phyloP scores from a whole-genome alignment of 2,797 vertebrate genomes.

The Dryobates pubescens region DNA sequence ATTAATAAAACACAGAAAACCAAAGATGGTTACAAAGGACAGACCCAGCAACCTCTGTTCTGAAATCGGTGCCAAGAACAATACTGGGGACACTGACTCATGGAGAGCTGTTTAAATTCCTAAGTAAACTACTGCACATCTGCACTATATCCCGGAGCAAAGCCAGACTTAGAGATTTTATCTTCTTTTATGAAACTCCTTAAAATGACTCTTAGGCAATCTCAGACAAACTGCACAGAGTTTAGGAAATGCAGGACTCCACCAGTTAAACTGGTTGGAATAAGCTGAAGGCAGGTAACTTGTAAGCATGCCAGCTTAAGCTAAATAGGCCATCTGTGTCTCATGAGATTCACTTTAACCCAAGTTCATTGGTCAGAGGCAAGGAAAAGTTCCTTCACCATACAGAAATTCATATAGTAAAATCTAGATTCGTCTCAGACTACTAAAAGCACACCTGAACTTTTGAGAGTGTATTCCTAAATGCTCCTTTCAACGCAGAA shows the following conservation, averaged over 20 bases:
- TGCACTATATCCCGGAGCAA: constrained; percentile 13
- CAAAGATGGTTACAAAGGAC: neutral
- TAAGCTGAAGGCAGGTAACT: neutral
- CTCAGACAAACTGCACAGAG: neutral
- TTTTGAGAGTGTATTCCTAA: neutral
- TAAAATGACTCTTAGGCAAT: neutral
- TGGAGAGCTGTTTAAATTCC: constrained; percentile 23
- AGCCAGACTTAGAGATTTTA: neutral
- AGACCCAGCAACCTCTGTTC: constrained; percentile 2
- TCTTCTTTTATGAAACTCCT: neutral
- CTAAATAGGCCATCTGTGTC: neutral
- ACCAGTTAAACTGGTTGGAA: neutral
- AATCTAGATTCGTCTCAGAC: neutral
- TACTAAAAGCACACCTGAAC: neutral
- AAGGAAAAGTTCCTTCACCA: neutral
- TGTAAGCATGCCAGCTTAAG: neutral
- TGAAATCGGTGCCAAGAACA: constrained; percentile 23
- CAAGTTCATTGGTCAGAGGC: neutral
- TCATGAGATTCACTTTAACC: neutral
- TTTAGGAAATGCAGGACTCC: neutral
- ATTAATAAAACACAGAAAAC: constrained; percentile 28
- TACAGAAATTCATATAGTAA: neutral
- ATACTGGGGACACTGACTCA: constrained; percentile 25
- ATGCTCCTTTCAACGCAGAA: neutral
- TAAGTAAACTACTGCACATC: constrained; percentile 29